Percentiles rank a stretch among this genome's conserved stretches.
Conservation (phyloP, 2,113 vertebrate species). For the Syngnathus scovelli region DNA sequence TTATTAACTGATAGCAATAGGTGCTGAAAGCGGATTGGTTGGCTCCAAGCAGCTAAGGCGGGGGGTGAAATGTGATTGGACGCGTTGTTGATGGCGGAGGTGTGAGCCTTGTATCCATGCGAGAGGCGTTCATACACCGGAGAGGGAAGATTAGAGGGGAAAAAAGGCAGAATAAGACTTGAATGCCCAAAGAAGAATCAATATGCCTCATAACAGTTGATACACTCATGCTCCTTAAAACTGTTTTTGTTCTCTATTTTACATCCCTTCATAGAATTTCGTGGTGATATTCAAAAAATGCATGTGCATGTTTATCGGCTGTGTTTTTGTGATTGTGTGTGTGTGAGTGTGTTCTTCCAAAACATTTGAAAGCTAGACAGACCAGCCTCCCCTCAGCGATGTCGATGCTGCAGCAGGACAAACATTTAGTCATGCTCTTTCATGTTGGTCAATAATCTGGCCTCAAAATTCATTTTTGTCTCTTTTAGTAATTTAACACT, state of each 20-base stretch:
- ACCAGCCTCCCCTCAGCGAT: constrained; percentile 32
- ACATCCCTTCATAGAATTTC: constrained; percentile 2
- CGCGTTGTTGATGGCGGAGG: constrained; percentile 56
- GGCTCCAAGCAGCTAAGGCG: constrained; percentile 34
- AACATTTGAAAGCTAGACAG: constrained; percentile 18
- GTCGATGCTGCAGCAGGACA: constrained; percentile 8
- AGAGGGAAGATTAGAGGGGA: constrained; percentile 29
- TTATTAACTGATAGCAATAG: constrained; percentile 60
- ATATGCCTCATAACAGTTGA: constrained; percentile 8
- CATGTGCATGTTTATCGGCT: constrained; percentile 7
- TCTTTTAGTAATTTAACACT: constrained; percentile 1
- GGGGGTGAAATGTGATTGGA: constrained; percentile 68
- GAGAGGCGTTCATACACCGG: constrained; percentile 53
- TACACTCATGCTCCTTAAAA: not conserved
- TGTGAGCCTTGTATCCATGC: constrained; percentile 71
- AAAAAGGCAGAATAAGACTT: constrained; percentile 25
- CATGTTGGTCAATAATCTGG: constrained; percentile 31
- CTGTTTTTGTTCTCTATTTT: not conserved
- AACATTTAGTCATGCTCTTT: constrained; percentile 19
- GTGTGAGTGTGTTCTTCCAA: constrained; percentile 8
- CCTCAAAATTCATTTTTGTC: constrained; percentile 7
- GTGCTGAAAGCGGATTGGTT: constrained; percentile 53
- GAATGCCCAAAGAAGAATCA: constrained; percentile 13
- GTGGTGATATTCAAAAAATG: constrained; percentile 5
- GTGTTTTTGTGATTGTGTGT: constrained; percentile 17